Base-by-base conservation (phyloP, 2,888 invertebrate genomes). In the Toxonevra muliebris region DNA sequence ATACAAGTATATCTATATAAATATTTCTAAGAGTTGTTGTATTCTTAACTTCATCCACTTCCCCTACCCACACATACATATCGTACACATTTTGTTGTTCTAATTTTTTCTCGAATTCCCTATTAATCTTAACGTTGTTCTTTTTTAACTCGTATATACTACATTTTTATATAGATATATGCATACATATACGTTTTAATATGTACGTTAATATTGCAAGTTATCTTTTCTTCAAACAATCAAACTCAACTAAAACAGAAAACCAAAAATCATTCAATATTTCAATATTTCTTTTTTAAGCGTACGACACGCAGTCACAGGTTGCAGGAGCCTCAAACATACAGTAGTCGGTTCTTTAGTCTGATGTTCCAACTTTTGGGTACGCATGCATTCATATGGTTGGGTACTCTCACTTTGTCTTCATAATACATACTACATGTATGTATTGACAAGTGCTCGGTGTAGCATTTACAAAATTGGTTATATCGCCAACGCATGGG, bases 281-380 rank as follows among this genome's bases (percentile, higher is more conserved):
- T 70, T 70, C 54, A 63, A 70, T 70, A 64, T 62, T 65, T 70
- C 65, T 66, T 41, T 30, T 70, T 70, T 60, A 69, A 67, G 70
- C 60, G 42, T 61, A 40, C 59, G 20, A 54, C 61, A 61, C 45
- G 30, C 64, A 68, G 55, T 41, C 55, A 57, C 50, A 61, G n/a
- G 10, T 13, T 3, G n/a, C 61, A 4, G 61, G 5, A 30, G 58
- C 15, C 50, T n/a, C 50, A 30, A 30, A 7, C 50, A 4, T 13
- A 48, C 50, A 48, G 4, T n/a, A n/a, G 15, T 48, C 15, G 50
- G 50, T 48, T 48, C 50, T 48, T 48, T 30, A 30, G 30, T 30
- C 30, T 7, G 30, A 7, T 30, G 30, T 30, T 30, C 30, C 30
- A 30, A 30, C 30, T 30, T 30, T 2, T 30, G 30, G 30, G 30